phyloP scores from a whole-genome alignment of 2,888 invertebrate species.

The Pollenia angustigena region DNA sequence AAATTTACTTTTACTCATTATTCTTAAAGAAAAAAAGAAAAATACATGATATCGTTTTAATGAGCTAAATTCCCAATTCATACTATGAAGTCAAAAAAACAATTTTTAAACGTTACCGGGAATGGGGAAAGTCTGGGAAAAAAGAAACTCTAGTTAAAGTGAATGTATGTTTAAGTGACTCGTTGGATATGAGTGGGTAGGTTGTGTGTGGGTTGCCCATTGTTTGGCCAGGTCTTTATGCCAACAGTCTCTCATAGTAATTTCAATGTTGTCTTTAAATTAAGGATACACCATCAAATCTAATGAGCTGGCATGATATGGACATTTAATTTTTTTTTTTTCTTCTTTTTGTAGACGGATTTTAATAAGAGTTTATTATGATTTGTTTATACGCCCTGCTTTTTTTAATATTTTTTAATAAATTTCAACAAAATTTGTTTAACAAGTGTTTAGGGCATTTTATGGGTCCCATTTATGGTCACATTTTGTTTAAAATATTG shows the following conservation, averaged over 20 bases:
- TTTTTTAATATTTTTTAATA: neutral
- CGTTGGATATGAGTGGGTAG: neutral
- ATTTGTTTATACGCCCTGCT: slow-evolving; percentile 1
- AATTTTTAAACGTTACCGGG: no score
- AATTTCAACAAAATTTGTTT: neutral
- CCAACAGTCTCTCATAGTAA: slow-evolving; percentile 23
- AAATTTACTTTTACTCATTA: no score
- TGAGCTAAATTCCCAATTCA: no score
- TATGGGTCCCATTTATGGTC: neutral
- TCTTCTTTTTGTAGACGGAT: neutral
- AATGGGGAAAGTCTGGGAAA: no score
- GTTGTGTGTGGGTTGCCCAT: slow-evolving; percentile 18
- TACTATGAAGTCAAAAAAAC: no score
- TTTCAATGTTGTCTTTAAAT: slow-evolving; percentile 49
- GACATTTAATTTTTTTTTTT: neutral
- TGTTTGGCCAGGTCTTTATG: slow-evolving; percentile 20
- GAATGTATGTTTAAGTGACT: neutral
- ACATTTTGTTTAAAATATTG: neutral
- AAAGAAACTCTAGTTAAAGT: no score
- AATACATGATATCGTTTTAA: no score
- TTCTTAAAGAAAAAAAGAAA: no score
- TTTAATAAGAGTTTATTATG: slow-evolving; percentile 4
- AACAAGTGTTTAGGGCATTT: neutral
- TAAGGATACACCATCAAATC: slow-evolving; percentile 42
- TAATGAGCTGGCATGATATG: slow-evolving; percentile 43